Evolutionary conservation across 2,888 invertebrate genomes (phyloP), one percentile per base, ranked within the genome.

Genomic region (Agrochola circellaris): DNA sequence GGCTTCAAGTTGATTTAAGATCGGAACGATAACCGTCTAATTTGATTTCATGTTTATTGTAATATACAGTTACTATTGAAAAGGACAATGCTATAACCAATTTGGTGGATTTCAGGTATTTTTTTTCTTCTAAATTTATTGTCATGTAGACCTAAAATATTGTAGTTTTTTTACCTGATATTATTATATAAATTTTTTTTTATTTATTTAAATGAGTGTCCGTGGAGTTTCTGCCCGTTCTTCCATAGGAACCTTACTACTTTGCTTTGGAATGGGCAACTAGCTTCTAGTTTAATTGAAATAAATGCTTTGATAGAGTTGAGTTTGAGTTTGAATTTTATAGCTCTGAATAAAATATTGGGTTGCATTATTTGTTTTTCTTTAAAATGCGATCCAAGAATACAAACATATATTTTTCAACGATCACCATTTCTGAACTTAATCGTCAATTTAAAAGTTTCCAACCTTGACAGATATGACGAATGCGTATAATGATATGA

Each of bases 401-500:
- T 26, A 11, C 11, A 34, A 54, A 62, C 0, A 65, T 13, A 51
- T 75, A 71, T 67, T 69, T 74, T 67, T 38, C 45, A 79, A 75
- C 51, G 56, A 62, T 30, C 58, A 65, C 77, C 77, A 75, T 83
- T 75, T 84, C 1, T 61, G 64, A 64, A 61, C 8, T 58, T 72
- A 75, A 71, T 74, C 20, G 56, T 67, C 68, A 65, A 84, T 77
- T 82, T 77, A 77, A 81, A 83, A 79, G 69, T 72, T 74, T 75
- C 1, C 70, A 72, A 20, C 90, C 90, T 89, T 85, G 82, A 65
- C 61, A 80, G 75, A 84, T 84, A 84, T 84, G 79, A 87, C 82
- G 80, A 86, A 81, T 85, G 75, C 70, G 38, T 45, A 20, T 74
- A 79, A 86, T 83, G 66, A 86, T 79, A 80, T 84, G 66, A 82